Evolutionary conservation across 2,113 vertebrate species (phyloP), one percentile per base, ranked within the genome.

Genomic region (Megaceryle maxima): DNA sequence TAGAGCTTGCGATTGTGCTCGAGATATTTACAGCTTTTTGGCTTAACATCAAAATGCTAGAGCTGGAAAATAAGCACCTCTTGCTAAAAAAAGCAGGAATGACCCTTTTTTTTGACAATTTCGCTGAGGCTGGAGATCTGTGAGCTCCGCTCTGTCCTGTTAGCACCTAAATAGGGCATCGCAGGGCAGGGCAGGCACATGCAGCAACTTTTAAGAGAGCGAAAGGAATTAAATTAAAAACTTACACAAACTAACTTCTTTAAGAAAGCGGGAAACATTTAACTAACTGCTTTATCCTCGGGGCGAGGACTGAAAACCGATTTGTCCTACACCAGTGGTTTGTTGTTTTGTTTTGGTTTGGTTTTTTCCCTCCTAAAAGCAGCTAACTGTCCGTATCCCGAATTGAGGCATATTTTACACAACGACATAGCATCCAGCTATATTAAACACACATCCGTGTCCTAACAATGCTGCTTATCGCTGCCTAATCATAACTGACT

Each of bases 11-110:
- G 62, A 79, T 26, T 53, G 35, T 89, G 84, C 43, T 92, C 55
- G 35, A 88, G 66, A 46, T 67, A 67, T 69, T 90, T 86, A 68
- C 53, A 89, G 75, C 28, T 92, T 80, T 76, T 92, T 91, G 56
- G 91, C 90, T 97, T 97, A 57, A 66, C 74, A 90, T 95, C 83
- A 96, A 91, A 95, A 90, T 72, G 24, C 60, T 92, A 46, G 56
- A 67, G 55, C 80, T 97, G 87, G 75, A 73, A 96, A 97, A 97
- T 28, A 94, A 87, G 28, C 90, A 95, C 78, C 62, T 96, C 92
- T 87, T 88, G 51, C 55, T 95, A 62, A 90, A 66, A 66, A 92
- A 94, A 79, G 57, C 74, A 95, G 83, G 60, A 92, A 79, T 96
- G 53, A 92, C 63, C 88, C 70, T 88, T 93, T 87, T 92, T 51